Conservation (phyloP, 2,113 vertebrate genomes). For the Clinocottus analis region DNA sequence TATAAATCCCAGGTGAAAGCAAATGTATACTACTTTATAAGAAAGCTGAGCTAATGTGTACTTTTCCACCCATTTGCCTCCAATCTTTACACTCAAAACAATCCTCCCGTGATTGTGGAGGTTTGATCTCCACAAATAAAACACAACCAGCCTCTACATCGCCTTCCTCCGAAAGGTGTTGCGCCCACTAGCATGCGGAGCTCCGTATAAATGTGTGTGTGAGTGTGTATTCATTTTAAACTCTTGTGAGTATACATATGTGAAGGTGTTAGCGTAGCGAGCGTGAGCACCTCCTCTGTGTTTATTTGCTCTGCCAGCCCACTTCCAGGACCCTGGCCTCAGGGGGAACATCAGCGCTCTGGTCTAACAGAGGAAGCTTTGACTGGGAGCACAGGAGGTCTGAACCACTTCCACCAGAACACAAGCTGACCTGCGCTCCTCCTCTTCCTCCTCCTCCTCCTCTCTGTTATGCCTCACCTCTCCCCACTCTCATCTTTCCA, state of each 20-base stretch:
- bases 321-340: conserved; percentile 76
- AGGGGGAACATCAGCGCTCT: conserved; percentile 72
- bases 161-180: conserved; percentile 34
- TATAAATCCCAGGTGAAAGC: conserved; percentile 18
- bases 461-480: conserved; percentile 44
- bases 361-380: conserved; percentile 74
- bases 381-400: conserved; percentile 67
- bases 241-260: conserved; percentile 57
- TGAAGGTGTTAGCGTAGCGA: conserved; percentile 71
- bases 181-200: background rate
- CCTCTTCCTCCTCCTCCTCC: conserved; percentile 12
- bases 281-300: conserved; percentile 58
- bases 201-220: conserved; percentile 18
- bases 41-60: background rate
- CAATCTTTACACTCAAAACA: background rate
- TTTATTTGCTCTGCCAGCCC: conserved; percentile 81
- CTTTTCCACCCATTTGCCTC: conserved; percentile 15
- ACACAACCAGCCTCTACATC: background rate
- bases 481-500: conserved; percentile 31
- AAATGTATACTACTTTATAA: conserved; percentile 9
- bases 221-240: conserved; percentile 43
- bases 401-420: conserved; percentile 56
- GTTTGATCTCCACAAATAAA: conserved; percentile 6
- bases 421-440: conserved; percentile 20
- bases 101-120: background rate